Evolutionary conservation across 2,113 vertebrate genomes (phyloP).

Genomic region (Parotia lawesii): DNA sequence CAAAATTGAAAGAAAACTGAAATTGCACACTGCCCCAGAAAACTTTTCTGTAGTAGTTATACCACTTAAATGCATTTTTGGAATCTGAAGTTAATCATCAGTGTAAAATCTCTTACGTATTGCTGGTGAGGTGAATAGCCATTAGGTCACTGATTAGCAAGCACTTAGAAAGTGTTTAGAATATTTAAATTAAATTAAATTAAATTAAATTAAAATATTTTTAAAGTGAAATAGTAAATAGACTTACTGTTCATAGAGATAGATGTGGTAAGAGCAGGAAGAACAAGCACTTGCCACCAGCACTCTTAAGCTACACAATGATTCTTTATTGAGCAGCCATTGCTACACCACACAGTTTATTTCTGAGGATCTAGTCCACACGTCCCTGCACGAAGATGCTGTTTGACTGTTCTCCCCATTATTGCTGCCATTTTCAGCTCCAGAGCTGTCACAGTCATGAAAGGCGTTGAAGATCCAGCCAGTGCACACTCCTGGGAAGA

Average conservation of each 20-base stretch:
- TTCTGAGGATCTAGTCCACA: neutral
- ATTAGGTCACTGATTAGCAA: neutral
- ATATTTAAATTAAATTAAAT: neutral
- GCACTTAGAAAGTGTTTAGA: neutral
- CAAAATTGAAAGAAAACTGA: neutral
- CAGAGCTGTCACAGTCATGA: neutral
- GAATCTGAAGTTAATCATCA: neutral
- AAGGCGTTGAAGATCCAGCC: neutral
- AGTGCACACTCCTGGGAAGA: neutral
- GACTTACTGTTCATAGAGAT: neutral
- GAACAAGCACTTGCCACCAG: neutral
- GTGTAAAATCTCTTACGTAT: neutral
- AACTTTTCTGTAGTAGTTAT: neutral
- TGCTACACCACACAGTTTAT: neutral
- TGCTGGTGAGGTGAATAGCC: neutral
- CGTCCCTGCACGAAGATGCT: neutral
- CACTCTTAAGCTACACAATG: neutral
- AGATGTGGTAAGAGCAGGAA: neutral
- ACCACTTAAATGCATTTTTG: neutral
- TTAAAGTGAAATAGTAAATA: neutral
- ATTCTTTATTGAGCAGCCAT: neutral
- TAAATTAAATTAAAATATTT: neutral
- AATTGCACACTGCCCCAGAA: neutral
- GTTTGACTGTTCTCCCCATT: neutral
- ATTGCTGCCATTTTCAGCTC: neutral